Evolutionary conservation across 2,113 vertebrate species (phyloP).

Genomic region (Hippocampus comes): DNA sequence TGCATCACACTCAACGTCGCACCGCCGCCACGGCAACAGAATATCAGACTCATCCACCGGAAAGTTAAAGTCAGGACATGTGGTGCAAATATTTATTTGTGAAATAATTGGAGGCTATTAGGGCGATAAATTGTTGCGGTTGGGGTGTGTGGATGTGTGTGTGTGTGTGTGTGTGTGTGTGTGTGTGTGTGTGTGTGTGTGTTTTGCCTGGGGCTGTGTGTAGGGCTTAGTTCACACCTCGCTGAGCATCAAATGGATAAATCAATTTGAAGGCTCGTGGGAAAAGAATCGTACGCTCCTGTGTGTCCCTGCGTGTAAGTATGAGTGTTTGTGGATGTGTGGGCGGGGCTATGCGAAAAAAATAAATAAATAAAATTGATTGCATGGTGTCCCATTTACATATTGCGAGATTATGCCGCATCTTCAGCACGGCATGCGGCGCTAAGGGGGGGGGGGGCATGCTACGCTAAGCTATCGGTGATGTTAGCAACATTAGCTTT

Average conservation of each 20-base stretch:
- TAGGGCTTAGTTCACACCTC: constrained; percentile 41
- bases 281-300: constrained; percentile 16
- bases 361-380: constrained; percentile 14
- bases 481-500: background rate
- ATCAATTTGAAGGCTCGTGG: constrained; percentile 35
- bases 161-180: background rate
- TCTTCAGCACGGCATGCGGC: background rate
- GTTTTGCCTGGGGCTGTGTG: constrained; percentile 24
- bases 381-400: constrained; percentile 18
- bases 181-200: background rate
- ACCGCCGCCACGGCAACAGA: constrained; percentile 1
- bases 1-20: constrained; percentile 54
- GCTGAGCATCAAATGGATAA: constrained; percentile 49
- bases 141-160: background rate
- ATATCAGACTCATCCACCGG: background rate
- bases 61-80: constrained; percentile 2
- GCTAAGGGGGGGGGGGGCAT: background rate
- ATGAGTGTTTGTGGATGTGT: constrained; percentile 1
- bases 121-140: background rate
- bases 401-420: constrained; percentile 3
- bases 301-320: constrained; percentile 6
- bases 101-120: constrained; percentile 5
- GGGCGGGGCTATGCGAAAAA: constrained; percentile 21
- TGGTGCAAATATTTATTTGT: background rate
- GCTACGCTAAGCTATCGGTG: background rate